Conservation (phyloP, 2,797 vertebrate species). For the Chelon auratus region DNA sequence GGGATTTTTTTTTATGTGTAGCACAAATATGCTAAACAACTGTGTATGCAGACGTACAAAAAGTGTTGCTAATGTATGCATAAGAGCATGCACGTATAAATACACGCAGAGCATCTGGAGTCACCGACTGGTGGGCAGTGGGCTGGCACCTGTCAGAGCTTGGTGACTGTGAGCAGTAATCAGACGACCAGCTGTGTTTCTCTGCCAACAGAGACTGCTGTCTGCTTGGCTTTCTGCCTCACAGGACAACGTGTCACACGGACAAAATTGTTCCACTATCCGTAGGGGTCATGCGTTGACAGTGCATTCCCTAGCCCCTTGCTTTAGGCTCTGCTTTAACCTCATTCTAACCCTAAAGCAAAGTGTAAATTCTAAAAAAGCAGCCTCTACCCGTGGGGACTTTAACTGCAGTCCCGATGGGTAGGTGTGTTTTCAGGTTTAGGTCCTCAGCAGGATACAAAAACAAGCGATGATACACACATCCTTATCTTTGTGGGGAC, state of each 20-base stretch:
- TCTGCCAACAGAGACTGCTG: constrained; percentile 63
- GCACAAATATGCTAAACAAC: constrained; percentile 3
- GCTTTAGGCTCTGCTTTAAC: too few relatives aligned
- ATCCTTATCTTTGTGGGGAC: too few relatives aligned
- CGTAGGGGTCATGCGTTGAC: too few relatives aligned
- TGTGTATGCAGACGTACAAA: not conserved
- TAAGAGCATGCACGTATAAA: constrained; percentile 24
- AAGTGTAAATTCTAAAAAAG: too few relatives aligned
- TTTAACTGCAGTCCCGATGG: too few relatives aligned
- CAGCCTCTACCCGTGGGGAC: too few relatives aligned
- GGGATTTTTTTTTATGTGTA: constrained; percentile 43
- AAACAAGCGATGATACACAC: too few relatives aligned
- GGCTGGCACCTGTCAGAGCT: constrained; percentile 76
- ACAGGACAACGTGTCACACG: constrained; percentile 59
- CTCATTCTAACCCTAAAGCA: too few relatives aligned
- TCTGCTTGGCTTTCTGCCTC: constrained; percentile 69
- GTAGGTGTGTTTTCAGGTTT: too few relatives aligned
- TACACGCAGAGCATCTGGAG: constrained; percentile 70
- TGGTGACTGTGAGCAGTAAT: constrained; percentile 71
- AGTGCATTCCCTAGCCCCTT: too few relatives aligned
- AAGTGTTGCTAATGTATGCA: not conserved
- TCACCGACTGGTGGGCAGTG: constrained; percentile 74
- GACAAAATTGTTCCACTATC: not conserved
- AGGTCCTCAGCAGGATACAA: too few relatives aligned
- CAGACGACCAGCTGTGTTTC: constrained; percentile 74